These are phyloP conservation scores for Fregetta grallaria DNA, from an alignment of 2,113 vertebrate genomes.

Conservation along the genomic window DNA sequence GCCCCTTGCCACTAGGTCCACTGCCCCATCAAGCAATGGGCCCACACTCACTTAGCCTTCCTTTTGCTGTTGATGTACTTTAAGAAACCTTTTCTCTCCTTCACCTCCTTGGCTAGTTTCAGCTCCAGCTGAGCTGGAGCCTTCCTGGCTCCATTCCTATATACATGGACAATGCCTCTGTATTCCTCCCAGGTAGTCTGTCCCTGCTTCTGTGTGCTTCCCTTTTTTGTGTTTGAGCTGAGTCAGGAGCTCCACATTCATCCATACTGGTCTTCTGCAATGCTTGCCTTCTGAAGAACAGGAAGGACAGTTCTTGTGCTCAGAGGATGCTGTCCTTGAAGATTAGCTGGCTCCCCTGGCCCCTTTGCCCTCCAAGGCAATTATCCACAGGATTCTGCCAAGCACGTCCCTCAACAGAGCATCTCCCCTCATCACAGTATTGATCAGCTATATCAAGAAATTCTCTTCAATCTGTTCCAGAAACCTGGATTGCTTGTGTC, in stretches of 20 bases:
- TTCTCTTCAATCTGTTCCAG: neutral
- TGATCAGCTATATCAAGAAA: neutral
- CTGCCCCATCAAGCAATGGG: neutral
- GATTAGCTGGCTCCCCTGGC: neutral
- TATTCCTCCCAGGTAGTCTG: neutral
- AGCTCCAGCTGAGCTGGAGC: neutral
- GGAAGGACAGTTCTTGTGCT: neutral
- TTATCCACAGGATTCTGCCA: neutral
- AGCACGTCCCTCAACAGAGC: neutral
- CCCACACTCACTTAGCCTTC: neutral
- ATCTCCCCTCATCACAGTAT: neutral
- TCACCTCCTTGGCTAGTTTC: neutral
- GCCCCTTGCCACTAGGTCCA: accelerated
- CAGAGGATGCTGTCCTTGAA: neutral
- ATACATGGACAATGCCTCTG: neutral
- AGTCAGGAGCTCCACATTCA: neutral
- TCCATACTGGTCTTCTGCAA: neutral
- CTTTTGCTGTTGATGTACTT: neutral
- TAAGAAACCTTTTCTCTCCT: neutral
- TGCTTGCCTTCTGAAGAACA: neutral
- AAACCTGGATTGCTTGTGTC: neutral
- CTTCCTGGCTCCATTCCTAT: neutral
- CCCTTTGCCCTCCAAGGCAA: neutral
- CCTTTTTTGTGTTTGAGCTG: neutral
- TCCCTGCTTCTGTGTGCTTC: neutral